Evolutionary conservation across 2,113 vertebrate genomes (phyloP), one percentile per base, ranked within the genome.

Genomic region (Polypterus bichir): DNA sequence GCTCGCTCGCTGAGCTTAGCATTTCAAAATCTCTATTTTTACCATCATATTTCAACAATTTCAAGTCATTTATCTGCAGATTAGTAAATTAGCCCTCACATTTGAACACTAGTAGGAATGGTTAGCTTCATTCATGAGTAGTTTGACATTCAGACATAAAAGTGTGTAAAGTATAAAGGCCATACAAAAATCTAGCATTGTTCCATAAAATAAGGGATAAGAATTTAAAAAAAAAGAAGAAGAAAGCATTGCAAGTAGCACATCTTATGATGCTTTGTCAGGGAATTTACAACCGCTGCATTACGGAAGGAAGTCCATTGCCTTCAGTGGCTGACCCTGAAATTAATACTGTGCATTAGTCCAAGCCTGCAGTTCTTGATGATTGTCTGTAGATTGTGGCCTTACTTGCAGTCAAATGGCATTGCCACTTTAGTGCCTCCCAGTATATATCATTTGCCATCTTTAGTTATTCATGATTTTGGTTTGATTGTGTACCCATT

Each of bases 171-270:
- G 0, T 9, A 85, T 58, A 45, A 76, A 79, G 78, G 88, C 88
- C 90, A 92, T 89, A 88, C 86, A 86, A 72, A 82, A 74, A 78
- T 89, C 49, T 74, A 82, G 81, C 83, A 83, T 88, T 71, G 53
- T 63, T 77, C 74, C 77, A 83, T 44, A 77, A 74, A 68, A 65
- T 57, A 69, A 58, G 65, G 60, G 66, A 48, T 59, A 56, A 63
- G 68, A 61, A 48, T 48, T 51, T 61, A 65, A 57, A 52, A 68
- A 11, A 44, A 72, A 74, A 56, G 56, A 67, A 73, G 27, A 59
- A 68, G 65, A 69, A 67, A 66, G 61, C 74, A 81, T 69, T 74
- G 71, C 72, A 72, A 73, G 71, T 77, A 79, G 74, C 73, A 74
- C 63, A 61, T 11, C 70, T 63, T 71, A 73, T 72, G 74, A 75